phyloP scores from a whole-genome alignment of 2,888 invertebrate genomes.

The Willowsia nigromaculata region DNA sequence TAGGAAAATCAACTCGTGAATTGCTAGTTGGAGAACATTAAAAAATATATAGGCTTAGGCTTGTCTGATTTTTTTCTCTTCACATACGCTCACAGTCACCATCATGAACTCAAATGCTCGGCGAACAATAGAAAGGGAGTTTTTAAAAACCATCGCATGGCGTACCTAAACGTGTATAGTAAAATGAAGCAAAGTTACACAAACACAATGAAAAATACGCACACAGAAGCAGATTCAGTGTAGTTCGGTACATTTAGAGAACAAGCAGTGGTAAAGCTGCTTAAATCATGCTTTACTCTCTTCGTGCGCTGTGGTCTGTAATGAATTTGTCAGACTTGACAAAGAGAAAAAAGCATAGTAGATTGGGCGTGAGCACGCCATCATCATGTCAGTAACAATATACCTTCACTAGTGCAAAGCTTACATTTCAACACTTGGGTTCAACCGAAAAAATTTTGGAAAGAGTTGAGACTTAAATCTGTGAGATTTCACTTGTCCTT shows the following conservation, averaged over 20 bases:
- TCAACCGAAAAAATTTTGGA: background rate
- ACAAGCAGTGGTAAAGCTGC: slow-evolving; percentile 38
- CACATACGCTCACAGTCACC: background rate
- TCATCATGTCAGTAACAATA: slow-evolving; percentile 21
- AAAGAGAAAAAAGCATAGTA: slow-evolving; percentile 24
- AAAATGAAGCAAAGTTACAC: background rate
- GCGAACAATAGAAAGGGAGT: background rate
- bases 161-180: background rate
- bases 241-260: background rate
- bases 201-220: background rate
- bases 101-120: background rate
- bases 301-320: slow-evolving; percentile 6
- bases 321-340: slow-evolving; percentile 66
- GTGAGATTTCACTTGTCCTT: too few species aligned
- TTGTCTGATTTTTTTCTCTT: background rate
- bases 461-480: background rate
- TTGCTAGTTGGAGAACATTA: slow-evolving; percentile 17
- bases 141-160: background rate
- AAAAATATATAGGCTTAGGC: background rate
- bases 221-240: background rate
- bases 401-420: background rate
- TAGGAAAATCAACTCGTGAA: background rate
- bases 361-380: slow-evolving; percentile 64
- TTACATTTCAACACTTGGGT: background rate
- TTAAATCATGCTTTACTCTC: slow-evolving; percentile 22